phyloP scores from a whole-genome alignment of 2,113 vertebrate genomes.

The Leucoraja erinaceus region DNA sequence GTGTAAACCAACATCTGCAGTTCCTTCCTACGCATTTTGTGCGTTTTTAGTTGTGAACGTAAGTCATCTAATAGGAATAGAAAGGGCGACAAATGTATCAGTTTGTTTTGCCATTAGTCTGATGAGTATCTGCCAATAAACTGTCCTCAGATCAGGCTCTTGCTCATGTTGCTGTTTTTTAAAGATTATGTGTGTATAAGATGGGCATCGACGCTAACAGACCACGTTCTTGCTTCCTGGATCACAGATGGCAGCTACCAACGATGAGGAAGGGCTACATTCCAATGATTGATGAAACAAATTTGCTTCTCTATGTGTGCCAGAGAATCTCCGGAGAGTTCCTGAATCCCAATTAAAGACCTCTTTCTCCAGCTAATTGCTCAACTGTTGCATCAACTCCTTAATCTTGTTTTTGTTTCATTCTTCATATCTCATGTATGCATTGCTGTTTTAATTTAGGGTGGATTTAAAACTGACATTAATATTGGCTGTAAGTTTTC shows the following conservation, averaged over 20 bases:
- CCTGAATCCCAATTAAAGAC: neutral
- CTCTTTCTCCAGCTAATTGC: constrained; percentile 4
- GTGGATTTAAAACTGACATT: neutral
- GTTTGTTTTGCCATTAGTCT: neutral
- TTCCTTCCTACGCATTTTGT: too few species aligned
- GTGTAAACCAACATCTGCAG: too few species aligned
- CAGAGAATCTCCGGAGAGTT: neutral
- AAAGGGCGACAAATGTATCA: neutral
- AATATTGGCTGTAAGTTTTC: constrained; percentile 7
- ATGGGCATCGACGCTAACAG: neutral
- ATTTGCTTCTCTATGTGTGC: neutral
- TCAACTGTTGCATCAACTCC: neutral
- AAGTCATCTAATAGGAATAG: neutral
- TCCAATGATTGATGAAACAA: constrained; percentile 3
- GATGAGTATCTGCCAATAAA: neutral
- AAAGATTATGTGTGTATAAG: neutral
- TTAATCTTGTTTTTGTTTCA: neutral
- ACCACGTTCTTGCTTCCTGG: neutral
- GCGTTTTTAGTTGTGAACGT: neutral
- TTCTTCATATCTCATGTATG: neutral
- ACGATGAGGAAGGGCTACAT: too few species aligned
- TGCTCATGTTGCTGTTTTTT: neutral
- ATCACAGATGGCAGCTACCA: neutral
- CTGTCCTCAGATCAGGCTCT: too few species aligned
- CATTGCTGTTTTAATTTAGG: neutral